Percentiles rank a stretch among this genome's conserved stretches.
These are phyloP conservation scores for Tautogolabrus adspersus DNA, from an alignment of 2,113 vertebrate species.

Conservation along the genomic window DNA sequence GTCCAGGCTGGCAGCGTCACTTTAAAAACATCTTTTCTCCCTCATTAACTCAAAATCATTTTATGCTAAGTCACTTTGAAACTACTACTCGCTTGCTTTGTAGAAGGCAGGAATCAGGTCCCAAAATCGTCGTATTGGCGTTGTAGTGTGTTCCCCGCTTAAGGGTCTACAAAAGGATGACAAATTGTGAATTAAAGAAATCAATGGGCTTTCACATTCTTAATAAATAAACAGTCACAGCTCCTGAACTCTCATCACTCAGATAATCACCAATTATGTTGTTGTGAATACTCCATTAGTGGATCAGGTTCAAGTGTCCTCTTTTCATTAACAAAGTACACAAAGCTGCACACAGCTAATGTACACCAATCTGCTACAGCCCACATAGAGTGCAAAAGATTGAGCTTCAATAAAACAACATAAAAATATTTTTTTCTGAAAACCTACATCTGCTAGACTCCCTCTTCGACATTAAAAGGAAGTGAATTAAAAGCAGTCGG, in stretches of 20 bases:
- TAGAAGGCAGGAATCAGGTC: too few relatives aligned
- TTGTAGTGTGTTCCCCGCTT: too few relatives aligned
- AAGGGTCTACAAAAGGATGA: neutral
- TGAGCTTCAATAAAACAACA: neutral
- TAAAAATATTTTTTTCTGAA: neutral
- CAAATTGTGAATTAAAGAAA: neutral
- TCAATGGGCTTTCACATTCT: neutral
- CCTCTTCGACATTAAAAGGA: neutral
- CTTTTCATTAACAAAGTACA: neutral
- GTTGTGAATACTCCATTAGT: neutral
- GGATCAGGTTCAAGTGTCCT: neutral
- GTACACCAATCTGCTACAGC: too few relatives aligned
- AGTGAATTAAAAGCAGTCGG: neutral
- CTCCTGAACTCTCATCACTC: neutral
- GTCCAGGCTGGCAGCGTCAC: too few relatives aligned
- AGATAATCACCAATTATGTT: neutral
- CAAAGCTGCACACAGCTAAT: neutral
- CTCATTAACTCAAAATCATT: too few relatives aligned
- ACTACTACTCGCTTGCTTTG: too few relatives aligned
- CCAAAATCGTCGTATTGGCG: too few relatives aligned
- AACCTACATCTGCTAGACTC: neutral
- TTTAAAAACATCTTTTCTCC: too few relatives aligned
- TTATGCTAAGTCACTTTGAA: too few relatives aligned
- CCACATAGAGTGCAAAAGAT: neutral
- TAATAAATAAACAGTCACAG: neutral